These are phyloP conservation scores for Pseudoatta argentina DNA, from an alignment of 1,140 invertebrate genomes.

Conservation along the genomic window DNA sequence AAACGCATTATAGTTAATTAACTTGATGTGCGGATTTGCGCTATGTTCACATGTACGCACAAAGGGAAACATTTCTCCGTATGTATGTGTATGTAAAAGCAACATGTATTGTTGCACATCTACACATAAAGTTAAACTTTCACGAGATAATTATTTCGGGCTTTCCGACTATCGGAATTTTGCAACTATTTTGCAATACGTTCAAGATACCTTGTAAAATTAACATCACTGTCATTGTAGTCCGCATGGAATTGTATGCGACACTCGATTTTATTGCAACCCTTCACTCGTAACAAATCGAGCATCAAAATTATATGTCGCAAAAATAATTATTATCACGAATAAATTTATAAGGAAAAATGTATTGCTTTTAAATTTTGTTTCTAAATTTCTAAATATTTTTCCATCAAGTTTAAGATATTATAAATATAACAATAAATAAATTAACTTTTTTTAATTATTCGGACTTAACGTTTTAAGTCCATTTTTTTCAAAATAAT, in stretches of 20 bases:
- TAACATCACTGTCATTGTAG: slow-evolving; percentile 17
- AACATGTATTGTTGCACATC: neutral
- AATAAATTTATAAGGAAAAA: neutral
- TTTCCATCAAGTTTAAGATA: neutral
- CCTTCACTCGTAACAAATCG: neutral
- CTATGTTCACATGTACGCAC: neutral
- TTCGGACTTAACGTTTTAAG: neutral
- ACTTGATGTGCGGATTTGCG: slow-evolving; percentile 7
- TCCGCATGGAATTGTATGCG: neutral
- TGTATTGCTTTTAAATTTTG: neutral
- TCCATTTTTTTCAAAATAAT: neutral
- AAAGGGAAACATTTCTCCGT: neutral
- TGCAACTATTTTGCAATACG: neutral
- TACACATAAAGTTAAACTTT: slow-evolving; percentile 22
- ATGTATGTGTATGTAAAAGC: neutral
- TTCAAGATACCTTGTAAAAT: slow-evolving; percentile 19
- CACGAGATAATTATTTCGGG: slow-evolving; percentile 49
- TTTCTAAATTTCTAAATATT: neutral
- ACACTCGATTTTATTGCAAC: neutral
- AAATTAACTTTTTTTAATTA: neutral
- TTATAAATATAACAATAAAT: neutral
- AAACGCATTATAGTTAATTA: slow-evolving; percentile 48
- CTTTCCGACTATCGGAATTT: slow-evolving; percentile 37
- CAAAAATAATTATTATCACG: neutral
- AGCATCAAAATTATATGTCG: neutral